Conservation (phyloP, 2,797 vertebrate species). For the Botia almorhae region DNA sequence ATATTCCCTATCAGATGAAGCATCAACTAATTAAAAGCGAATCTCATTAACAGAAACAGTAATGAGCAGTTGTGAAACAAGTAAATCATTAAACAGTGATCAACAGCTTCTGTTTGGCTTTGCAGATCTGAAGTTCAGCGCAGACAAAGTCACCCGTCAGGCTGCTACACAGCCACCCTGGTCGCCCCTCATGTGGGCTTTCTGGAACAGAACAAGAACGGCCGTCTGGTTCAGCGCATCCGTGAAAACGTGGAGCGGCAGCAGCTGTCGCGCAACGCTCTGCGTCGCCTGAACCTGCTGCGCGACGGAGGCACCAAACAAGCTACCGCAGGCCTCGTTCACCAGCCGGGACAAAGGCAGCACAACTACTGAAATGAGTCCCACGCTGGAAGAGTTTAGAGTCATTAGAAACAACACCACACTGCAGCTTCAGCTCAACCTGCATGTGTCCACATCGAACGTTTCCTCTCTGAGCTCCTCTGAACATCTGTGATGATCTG, state of each 20-base stretch:
- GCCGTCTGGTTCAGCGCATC: constrained; percentile 78
- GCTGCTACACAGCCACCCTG: constrained; percentile 85
- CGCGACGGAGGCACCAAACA: constrained; percentile 82
- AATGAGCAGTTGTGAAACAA: no score
- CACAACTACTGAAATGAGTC: constrained; percentile 89
- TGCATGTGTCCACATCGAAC: constrained; percentile 45
- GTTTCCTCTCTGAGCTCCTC: not conserved
- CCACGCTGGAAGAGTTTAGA: constrained; percentile 49
- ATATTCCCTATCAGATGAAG: no score
- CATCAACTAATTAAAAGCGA: no score
- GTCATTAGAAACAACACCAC: constrained; percentile 76
- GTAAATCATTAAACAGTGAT: not conserved
- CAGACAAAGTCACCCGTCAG: constrained; percentile 76
- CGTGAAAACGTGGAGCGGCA: constrained; percentile 79
- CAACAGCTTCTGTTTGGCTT: constrained; percentile 42
- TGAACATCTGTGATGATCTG: constrained; percentile 21
- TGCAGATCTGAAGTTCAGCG: constrained; percentile 82
- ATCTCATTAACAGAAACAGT: no score
- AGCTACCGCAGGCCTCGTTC: constrained; percentile 85
- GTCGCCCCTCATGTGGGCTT: constrained; percentile 77
- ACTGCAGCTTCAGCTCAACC: constrained; percentile 68
- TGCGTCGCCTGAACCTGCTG: constrained; percentile 92
- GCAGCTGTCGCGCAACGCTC: constrained; percentile 84
- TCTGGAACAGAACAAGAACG: constrained; percentile 81
- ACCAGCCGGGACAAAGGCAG: constrained; percentile 94